These are phyloP conservation scores for Poecilia velifera DNA, from an alignment of 2,797 vertebrate genomes.

Conservation along the genomic window DNA sequence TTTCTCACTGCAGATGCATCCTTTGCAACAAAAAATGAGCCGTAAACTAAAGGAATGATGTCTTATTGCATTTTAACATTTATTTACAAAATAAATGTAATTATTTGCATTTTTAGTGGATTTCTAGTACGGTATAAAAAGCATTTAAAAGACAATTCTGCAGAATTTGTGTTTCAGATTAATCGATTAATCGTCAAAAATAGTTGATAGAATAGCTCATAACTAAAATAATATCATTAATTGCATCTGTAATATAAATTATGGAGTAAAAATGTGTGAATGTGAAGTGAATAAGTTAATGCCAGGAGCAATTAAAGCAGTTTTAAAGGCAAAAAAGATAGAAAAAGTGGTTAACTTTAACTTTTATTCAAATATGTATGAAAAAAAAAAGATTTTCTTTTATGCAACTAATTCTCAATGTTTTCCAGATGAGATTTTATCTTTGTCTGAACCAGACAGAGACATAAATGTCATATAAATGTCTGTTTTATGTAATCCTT, in stretches of 20 bases:
- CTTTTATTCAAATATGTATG: not conserved
- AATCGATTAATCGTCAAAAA: no score
- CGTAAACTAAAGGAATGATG: no score
- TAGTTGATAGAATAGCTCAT: no score
- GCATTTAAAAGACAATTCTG: no score
- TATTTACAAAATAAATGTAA: no score
- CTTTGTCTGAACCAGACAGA: not conserved
- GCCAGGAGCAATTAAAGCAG: not conserved
- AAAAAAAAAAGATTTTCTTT: not conserved
- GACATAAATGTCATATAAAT: not conserved
- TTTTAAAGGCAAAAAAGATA: not conserved
- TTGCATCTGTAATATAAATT: not conserved
- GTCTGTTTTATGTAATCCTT: constrained; percentile 20
- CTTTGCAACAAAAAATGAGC: no score
- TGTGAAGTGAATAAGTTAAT: not conserved
- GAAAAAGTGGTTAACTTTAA: not conserved
- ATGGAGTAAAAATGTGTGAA: not conserved
- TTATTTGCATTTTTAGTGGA: no score
- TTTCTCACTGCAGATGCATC: no score
- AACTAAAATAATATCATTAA: not conserved
- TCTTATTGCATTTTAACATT: no score
- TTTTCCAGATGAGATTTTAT: not conserved
- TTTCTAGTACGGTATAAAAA: no score
- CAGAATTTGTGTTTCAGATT: no score
- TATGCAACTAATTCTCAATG: constrained; percentile 15